Evolutionary conservation across 2,888 invertebrate species (phyloP), one percentile per base, ranked within the genome.

Genomic region (Theretra japonica): DNA sequence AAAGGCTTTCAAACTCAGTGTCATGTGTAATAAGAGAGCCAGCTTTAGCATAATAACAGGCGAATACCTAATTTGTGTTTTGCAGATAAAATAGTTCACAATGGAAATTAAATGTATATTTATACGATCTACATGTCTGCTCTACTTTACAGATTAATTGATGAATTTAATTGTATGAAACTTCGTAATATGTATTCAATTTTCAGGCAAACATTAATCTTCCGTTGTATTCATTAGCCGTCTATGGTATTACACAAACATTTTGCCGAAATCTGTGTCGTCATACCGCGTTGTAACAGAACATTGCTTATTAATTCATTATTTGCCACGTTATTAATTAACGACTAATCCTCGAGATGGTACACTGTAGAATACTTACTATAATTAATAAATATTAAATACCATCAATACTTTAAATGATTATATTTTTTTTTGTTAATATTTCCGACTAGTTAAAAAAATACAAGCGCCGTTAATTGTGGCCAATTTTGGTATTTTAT

Each of bases 1-100:
- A 71, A 65, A 71, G 33, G 70, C 62, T 62, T 70, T 70, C 59
- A 60, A 70, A 60, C 60, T 60, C 60, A 48, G 48, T 23, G 23
- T 23, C 23, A 21, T n/a, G 48, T 41, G 17, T 65, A 65, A 48
- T 23, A 65, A 23, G 6, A 21, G 23, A 48, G 23, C 21, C 21
- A 17, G 6, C 21, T 25, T 25, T 19, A 19, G 28, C n/a, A 60
- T 60, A 33, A 33, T 60, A 60, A 60, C n/a, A 30, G 8, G 33
- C 30, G 5, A 28, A 59, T 28, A 25, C 17, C 28, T 25, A 28
- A 60, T 19, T 7, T 33, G 3, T 30, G 17, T 30, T 60, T 30
- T 30, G 11, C 17, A 53, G n/a, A 53, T 7, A 4, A n/a, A 53
- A 53, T 53, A n/a, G n/a, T 53, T 53, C n/a, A 19, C 5, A 53